Evolutionary conservation across 2,113 vertebrate species (phyloP).

Genomic region (Melanerpes formicivorus): DNA sequence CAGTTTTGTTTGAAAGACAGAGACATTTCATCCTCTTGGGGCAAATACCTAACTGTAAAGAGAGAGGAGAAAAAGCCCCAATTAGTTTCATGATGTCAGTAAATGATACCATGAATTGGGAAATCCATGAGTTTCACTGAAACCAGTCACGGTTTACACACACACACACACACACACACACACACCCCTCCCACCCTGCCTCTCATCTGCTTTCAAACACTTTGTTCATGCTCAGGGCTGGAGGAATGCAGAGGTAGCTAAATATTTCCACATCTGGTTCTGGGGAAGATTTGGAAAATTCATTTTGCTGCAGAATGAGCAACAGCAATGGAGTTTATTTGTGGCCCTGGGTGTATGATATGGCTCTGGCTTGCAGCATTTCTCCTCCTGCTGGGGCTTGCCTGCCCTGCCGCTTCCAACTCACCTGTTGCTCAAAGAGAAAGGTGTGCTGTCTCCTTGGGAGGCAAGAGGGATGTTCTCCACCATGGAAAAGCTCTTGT

Average conservation of each 20-base stretch:
- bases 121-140: conserved; percentile 54
- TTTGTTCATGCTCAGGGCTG: background rate
- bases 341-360: conserved; percentile 8
- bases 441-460: background rate
- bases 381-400: background rate
- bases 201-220: conserved; percentile 44
- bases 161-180: background rate
- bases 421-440: background rate
- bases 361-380: background rate
- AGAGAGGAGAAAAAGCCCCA: conserved; percentile 40
- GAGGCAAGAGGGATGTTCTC: background rate
- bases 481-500: background rate
- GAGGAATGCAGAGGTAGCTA: conserved; percentile 57
- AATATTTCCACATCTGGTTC: conserved; percentile 75
- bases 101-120: conserved; percentile 43
- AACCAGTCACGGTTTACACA: conserved; percentile 46
- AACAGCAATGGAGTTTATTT: conserved; percentile 24
- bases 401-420: background rate
- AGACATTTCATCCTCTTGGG: conserved; percentile 12
- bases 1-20: conserved; percentile 25
- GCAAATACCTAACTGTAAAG: conserved; percentile 19
- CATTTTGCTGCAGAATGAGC: conserved; percentile 53
- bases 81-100: conserved; percentile 45
- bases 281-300: conserved; percentile 64
- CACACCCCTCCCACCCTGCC: background rate